phyloP scores from a whole-genome alignment of 2,888 invertebrate species.

The Branchinecta sandiegonensis region DNA sequence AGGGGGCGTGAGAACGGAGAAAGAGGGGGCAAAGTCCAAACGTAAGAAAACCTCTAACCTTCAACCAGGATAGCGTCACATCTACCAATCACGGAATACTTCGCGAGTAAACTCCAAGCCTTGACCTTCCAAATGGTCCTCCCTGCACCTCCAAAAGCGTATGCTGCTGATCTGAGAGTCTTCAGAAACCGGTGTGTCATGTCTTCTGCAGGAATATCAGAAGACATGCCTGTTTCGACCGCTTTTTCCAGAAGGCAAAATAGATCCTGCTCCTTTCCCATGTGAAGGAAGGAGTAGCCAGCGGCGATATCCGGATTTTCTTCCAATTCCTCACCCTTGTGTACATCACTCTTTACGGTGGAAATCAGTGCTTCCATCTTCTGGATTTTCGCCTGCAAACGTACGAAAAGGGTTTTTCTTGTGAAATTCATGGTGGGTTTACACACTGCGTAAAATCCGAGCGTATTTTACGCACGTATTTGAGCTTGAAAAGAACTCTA shows the following conservation, averaged over 20 bases:
- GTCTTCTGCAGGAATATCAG: not conserved
- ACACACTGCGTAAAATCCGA: no score
- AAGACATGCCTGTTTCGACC: not conserved
- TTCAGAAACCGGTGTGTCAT: not conserved
- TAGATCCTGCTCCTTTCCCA: not conserved
- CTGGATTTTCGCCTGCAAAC: no score
- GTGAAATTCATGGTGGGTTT: no score
- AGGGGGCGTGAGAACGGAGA: no score
- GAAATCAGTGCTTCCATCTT: no score
- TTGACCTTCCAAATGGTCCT: not conserved
- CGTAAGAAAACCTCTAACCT: not conserved
- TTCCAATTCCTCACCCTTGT: not conserved
- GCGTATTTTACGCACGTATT: no score
- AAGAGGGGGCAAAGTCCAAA: no score
- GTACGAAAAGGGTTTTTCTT: no score
- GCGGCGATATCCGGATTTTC: not conserved
- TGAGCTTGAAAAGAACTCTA: no score
- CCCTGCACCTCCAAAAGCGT: slow-evolving; percentile 9
- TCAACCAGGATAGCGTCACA: not conserved
- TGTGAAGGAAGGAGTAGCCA: not conserved
- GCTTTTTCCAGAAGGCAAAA: not conserved
- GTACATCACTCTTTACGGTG: no score
- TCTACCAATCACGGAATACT: not conserved
- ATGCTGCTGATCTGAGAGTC: not conserved
- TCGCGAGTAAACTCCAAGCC: not conserved